Conservation (phyloP, 2,888 invertebrate species). For the Agelastica alni region DNA sequence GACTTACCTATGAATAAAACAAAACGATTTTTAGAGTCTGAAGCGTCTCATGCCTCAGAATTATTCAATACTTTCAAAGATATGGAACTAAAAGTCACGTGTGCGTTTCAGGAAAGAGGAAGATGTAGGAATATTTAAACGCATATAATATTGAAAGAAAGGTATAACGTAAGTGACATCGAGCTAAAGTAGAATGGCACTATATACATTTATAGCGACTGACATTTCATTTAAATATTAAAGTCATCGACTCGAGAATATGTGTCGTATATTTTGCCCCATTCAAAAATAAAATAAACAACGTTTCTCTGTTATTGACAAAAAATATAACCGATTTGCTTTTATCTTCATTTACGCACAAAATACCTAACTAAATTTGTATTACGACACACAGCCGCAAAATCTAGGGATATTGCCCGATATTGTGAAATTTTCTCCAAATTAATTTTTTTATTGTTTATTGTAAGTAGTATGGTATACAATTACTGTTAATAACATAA, state of each 20-base stretch:
- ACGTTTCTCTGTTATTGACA: too few relatives aligned
- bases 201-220: slow-evolving; percentile 36
- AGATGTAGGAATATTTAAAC: slow-evolving; percentile 50
- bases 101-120: slow-evolving; percentile 37
- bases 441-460: too few relatives aligned
- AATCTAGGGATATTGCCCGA: too few relatives aligned
- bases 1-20: slow-evolving; percentile 55
- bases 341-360: too few relatives aligned
- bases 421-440: too few relatives aligned
- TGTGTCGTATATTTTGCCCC: too few relatives aligned
- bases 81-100: slow-evolving; percentile 50
- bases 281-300: too few relatives aligned
- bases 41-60: slow-evolving; percentile 49
- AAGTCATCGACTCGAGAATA: slow-evolving; percentile 32
- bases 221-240: slow-evolving; percentile 37
- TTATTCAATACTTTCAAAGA: slow-evolving; percentile 55
- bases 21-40: slow-evolving; percentile 53
- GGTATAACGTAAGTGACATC: slow-evolving; percentile 41
- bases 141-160: slow-evolving; percentile 47
- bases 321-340: too few relatives aligned
- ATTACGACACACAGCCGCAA: too few relatives aligned
- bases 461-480: too few relatives aligned
- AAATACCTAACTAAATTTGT: too few relatives aligned
- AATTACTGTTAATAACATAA: too few relatives aligned
- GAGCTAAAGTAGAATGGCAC: slow-evolving; percentile 31